phyloP scores from a whole-genome alignment of 2,888 invertebrate species.

The Tenthredo mesomela region DNA sequence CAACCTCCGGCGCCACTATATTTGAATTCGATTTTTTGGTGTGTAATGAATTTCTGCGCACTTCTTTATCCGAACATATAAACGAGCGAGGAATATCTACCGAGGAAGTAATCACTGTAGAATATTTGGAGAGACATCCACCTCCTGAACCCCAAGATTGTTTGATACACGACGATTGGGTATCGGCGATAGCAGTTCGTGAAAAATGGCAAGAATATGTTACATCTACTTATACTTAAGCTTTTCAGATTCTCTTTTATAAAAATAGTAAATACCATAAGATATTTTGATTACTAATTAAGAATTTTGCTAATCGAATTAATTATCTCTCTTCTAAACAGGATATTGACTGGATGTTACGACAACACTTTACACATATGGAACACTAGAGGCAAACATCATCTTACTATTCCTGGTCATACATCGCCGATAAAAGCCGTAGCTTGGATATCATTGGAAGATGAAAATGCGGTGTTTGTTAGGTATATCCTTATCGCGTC shows the following conservation, averaged over 20 bases:
- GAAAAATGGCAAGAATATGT: slow-evolving; percentile 82
- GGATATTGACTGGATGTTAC: slow-evolving; percentile 95
- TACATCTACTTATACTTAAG: not conserved
- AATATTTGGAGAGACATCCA: slow-evolving; percentile 94
- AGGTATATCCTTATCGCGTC: slow-evolving; percentile 81
- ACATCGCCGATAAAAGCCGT: slow-evolving; percentile 93
- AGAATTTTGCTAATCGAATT: slow-evolving; percentile 57
- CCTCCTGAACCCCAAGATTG: slow-evolving; percentile 96
- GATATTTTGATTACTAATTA: slow-evolving; percentile 56
- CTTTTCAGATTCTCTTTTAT: not conserved
- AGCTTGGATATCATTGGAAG: slow-evolving; percentile 88
- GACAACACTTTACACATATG: slow-evolving; percentile 96
- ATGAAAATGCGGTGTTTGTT: slow-evolving; percentile 84
- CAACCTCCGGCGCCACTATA: slow-evolving; percentile 71
- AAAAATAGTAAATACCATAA: not conserved
- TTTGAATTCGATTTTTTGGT: slow-evolving; percentile 94
- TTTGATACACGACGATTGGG: slow-evolving; percentile 98
- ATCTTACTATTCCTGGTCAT: slow-evolving; percentile 92
- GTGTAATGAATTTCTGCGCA: slow-evolving; percentile 89
- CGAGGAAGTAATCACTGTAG: slow-evolving; percentile 93
- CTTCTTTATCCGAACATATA: slow-evolving; percentile 87
- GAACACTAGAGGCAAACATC: slow-evolving; percentile 91
- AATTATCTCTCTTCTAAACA: slow-evolving; percentile 72
- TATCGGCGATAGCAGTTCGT: slow-evolving; percentile 89
- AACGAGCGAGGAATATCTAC: slow-evolving; percentile 87